A percentile compares a stretch with the other conserved stretches of the same genome.
Conservation (phyloP, 2,888 invertebrate genomes). For the Conomelus anceps region DNA sequence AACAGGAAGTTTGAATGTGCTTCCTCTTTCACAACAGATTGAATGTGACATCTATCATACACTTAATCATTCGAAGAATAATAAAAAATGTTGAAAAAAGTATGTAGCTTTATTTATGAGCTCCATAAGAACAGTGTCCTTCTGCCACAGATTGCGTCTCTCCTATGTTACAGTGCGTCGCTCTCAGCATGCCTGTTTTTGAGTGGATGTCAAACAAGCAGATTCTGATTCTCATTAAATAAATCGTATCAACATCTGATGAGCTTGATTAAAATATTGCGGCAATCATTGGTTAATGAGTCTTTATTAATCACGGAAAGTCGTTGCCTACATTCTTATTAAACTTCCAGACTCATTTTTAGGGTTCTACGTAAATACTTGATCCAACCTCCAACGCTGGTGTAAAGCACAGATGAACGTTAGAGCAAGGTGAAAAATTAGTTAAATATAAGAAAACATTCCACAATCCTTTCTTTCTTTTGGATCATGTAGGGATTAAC, state of each 20-base stretch:
- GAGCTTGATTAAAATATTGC: not conserved
- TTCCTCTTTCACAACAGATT: not conserved
- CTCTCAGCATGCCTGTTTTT: not conserved
- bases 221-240: not conserved
- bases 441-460: too few relatives aligned
- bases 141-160: not conserved
- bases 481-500: too few relatives aligned
- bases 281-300: too few relatives aligned
- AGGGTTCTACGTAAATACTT: too few relatives aligned
- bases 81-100: too few relatives aligned
- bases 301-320: too few relatives aligned
- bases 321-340: too few relatives aligned
- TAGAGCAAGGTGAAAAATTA: too few relatives aligned
- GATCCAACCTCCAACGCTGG: too few relatives aligned
- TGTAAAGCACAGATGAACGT: too few relatives aligned
- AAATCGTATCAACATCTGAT: not conserved
- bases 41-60: not conserved
- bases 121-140: not conserved
- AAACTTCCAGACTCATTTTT: too few relatives aligned
- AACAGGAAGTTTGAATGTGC: not conserved
- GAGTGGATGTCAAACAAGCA: not conserved
- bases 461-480: too few relatives aligned
- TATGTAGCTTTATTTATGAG: not conserved
- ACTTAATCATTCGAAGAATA: not conserved
- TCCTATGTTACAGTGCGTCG: not conserved